Percentiles rank a stretch among this genome's conserved stretches.
Conservation (phyloP, 2,888 invertebrate genomes). For the Andrena fulva region DNA sequence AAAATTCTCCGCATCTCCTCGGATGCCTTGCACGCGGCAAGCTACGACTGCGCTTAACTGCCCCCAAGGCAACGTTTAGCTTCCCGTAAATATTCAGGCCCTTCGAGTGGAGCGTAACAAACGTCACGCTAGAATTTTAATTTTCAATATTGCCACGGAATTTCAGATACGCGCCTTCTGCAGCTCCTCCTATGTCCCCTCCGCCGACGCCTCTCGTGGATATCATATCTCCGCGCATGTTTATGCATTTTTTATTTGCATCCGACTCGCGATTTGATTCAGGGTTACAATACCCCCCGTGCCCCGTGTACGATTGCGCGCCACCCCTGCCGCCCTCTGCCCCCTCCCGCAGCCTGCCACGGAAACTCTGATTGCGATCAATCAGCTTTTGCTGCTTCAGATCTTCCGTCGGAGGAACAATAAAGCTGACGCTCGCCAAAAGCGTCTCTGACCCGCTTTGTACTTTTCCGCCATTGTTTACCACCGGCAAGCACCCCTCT, state of each 20-base stretch:
- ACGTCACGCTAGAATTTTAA: conserved; percentile 50
- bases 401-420: conserved; percentile 58
- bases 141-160: conserved; percentile 48
- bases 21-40: too few relatives aligned
- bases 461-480: conserved; percentile 54
- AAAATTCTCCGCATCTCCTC: too few relatives aligned
- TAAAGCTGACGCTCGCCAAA: conserved; percentile 68
- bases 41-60: too few relatives aligned
- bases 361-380: conserved; percentile 63
- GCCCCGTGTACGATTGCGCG: neutral
- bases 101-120: conserved; percentile 48
- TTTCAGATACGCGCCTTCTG: conserved; percentile 22
- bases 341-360: neutral
- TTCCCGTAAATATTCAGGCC: conserved; percentile 55
- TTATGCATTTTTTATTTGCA: conserved; percentile 60
- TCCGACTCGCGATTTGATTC: neutral
- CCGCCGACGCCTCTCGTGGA: neutral
- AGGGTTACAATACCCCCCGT: conserved; percentile 22
- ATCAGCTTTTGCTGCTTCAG: conserved; percentile 62
- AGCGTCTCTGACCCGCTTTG: conserved; percentile 56
- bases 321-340: neutral
- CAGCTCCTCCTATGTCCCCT: too few relatives aligned
- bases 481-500: conserved; percentile 30
- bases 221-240: conserved; percentile 42
- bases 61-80: neutral